These are phyloP conservation scores for Willowsia nigromaculata DNA, from an alignment of 2,888 invertebrate species.

Conservation along the genomic window DNA sequence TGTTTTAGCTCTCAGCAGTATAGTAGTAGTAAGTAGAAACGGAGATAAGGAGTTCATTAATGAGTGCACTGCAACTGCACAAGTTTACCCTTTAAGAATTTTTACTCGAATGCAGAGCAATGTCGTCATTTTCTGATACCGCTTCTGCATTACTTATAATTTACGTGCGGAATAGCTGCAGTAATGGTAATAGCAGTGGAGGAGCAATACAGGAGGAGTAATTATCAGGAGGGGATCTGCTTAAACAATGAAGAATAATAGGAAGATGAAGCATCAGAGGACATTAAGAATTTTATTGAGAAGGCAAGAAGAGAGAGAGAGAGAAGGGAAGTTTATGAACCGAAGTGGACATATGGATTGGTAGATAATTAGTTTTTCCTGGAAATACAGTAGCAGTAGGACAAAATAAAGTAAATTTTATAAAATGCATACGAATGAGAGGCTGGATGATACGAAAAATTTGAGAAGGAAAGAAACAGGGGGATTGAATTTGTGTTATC, in stretches of 20 bases:
- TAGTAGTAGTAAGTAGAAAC: constrained; percentile 4
- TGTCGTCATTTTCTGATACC: constrained; percentile 38
- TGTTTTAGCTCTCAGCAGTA: neutral
- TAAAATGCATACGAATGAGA: constrained; percentile 22
- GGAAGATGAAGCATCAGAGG: constrained; percentile 51
- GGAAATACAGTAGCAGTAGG: constrained; percentile 4
- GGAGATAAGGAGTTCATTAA: constrained; percentile 60
- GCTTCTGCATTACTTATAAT: constrained; percentile 19
- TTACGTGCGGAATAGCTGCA: constrained; percentile 34
- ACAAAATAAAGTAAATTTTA: constrained; percentile 4
- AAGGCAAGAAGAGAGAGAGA: constrained; percentile 39
- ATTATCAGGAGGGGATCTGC: constrained; percentile 46
- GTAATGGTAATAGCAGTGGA: constrained; percentile 34
- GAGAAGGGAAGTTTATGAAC: constrained; percentile 70
- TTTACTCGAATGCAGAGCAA: constrained; percentile 22
- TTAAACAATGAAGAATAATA: constrained; percentile 53
- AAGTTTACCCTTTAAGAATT: constrained; percentile 50
- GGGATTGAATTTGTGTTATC: constrained; percentile 55
- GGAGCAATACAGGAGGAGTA: constrained; percentile 35
- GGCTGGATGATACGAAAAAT: constrained; percentile 27
- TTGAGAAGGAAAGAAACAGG: constrained; percentile 27
- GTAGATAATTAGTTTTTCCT: constrained; percentile 67
- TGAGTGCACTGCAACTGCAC: constrained; percentile 37
- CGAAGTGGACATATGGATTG: constrained; percentile 69
- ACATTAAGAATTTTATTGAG: constrained; percentile 67